Conservation (phyloP, 64 coral and sea anemone species). For the Montipora capricornis region DNA sequence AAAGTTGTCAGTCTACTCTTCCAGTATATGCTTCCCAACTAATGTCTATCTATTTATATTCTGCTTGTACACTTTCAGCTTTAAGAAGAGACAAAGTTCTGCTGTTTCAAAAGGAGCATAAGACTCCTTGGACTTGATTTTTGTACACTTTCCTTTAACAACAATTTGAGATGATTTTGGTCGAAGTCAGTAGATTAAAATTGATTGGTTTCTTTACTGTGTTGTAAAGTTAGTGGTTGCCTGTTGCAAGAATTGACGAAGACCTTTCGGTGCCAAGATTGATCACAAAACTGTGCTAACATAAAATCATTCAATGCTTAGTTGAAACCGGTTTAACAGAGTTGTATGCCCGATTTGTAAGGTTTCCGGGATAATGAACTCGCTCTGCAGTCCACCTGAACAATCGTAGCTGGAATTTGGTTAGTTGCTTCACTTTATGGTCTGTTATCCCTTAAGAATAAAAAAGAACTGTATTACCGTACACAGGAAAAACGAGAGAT, state of each 20-base stretch:
- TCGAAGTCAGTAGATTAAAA: too few relatives aligned
- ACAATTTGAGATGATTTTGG: too few relatives aligned
- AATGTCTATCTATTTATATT: too few relatives aligned
- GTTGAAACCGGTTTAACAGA: neutral
- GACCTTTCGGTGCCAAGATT: neutral
- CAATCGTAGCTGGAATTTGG: neutral
- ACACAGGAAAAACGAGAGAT: neutral
- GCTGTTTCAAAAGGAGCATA: neutral
- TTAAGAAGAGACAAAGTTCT: neutral
- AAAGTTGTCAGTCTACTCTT: too few relatives aligned
- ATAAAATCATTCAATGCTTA: neutral
- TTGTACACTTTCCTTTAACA: neutral
- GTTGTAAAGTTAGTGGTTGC: neutral
- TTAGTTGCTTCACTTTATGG: neutral
- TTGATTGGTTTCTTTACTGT: neutral
- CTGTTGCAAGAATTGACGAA: neutral
- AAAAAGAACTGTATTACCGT: neutral
- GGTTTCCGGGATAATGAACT: neutral
- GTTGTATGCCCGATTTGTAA: neutral
- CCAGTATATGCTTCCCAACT: too few relatives aligned
- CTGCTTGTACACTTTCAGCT: too few relatives aligned
- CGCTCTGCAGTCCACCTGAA: neutral
- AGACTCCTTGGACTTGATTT: neutral
- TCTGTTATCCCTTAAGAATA: neutral
- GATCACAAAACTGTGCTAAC: neutral